These are phyloP conservation scores for Neolamprologus modestus DNA, from an alignment of 2,113 vertebrate species.

Conservation along the genomic window DNA sequence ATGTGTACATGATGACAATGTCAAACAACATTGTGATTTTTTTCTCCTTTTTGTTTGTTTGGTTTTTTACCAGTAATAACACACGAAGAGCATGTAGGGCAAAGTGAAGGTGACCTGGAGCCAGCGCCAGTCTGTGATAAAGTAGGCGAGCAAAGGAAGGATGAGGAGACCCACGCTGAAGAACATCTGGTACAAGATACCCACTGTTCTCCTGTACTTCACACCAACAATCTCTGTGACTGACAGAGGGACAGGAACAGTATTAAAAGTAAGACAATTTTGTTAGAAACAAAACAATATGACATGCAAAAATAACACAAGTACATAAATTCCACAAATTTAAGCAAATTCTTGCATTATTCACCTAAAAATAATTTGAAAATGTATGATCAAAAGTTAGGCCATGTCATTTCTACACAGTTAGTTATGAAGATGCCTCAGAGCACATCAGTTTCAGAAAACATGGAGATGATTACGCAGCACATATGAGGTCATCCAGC, in stretches of 20 bases:
- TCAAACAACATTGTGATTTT: background rate
- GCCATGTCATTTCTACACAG: background rate
- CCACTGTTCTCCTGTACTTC: constrained; percentile 80
- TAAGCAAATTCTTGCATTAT: background rate
- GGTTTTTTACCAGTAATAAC: constrained; percentile 83
- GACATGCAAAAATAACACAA: background rate
- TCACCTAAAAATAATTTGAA: background rate
- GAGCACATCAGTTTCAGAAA: background rate
- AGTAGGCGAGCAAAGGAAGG: constrained; percentile 84
- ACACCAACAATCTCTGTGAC: constrained; percentile 92
- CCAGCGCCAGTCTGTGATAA: constrained; percentile 83
- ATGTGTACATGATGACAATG: background rate
- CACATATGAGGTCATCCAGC: constrained; percentile 86
- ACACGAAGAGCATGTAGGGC: constrained; percentile 82
- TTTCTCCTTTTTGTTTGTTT: background rate
- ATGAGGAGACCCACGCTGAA: constrained; percentile 85
- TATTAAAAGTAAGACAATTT: background rate
- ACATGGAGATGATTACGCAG: constrained; percentile 71
- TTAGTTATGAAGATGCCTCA: background rate
- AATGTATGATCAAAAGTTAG: background rate
- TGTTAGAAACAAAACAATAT: background rate
- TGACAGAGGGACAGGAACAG: constrained; percentile 32
- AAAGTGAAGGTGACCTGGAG: constrained; percentile 78
- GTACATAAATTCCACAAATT: background rate
- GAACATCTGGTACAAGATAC: constrained; percentile 84